phyloP scores from a whole-genome alignment of 2,888 invertebrate species.

The Augochlorella aurata region DNA sequence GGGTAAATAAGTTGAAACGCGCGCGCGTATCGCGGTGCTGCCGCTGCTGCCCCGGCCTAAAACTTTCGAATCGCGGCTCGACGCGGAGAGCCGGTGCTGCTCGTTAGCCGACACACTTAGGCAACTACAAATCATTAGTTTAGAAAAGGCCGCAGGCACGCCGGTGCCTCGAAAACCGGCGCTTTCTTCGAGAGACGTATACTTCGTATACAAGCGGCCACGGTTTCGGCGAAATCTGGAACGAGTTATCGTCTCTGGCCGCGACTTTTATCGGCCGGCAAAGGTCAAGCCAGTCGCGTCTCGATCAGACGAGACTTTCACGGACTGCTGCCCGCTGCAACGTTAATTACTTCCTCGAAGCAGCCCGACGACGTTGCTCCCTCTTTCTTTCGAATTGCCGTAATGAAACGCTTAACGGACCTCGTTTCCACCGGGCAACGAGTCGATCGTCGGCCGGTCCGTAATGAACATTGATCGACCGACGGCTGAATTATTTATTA shows the following conservation, averaged over 20 bases:
- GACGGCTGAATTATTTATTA: conserved; percentile 38
- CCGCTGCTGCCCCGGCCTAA: background rate
- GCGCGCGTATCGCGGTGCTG: background rate
- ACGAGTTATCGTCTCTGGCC: background rate
- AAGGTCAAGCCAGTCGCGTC: conserved; percentile 4
- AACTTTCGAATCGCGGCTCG: conserved; percentile 5
- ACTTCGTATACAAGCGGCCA: too few relatives aligned
- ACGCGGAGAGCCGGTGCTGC: background rate
- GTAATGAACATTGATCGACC: conserved; percentile 45
- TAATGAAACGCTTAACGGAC: conserved; percentile 44
- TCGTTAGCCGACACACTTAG: background rate
- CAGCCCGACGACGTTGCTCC: conserved; percentile 1
- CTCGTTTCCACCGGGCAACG: conserved; percentile 35
- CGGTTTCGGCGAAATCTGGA: background rate
- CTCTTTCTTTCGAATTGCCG: conserved; percentile 34
- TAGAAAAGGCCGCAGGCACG: background rate
- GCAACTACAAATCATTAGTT: background rate
- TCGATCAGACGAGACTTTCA: conserved; percentile 29
- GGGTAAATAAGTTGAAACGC: conserved; percentile 53
- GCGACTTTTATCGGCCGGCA: background rate
- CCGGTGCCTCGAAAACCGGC: too few relatives aligned
- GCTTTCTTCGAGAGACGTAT: too few relatives aligned
- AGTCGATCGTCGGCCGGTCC: conserved; percentile 33
- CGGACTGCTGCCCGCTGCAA: conserved; percentile 13
- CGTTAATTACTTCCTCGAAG: conserved; percentile 47